Evolutionary conservation across 64 coral and sea anemone species (phyloP).

Genomic region (Porites lutea): DNA sequence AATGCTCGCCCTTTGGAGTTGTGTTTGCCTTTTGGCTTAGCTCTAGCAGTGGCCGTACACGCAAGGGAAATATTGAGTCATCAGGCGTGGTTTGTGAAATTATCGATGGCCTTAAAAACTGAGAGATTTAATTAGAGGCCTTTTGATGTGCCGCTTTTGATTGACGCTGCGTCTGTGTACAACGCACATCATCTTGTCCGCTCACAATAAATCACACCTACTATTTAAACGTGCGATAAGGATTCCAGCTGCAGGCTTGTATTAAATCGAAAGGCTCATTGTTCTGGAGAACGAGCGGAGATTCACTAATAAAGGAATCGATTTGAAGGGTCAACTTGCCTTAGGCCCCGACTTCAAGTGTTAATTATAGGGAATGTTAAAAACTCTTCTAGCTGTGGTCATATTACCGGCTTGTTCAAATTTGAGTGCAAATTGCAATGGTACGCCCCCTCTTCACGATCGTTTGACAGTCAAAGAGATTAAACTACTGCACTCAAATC

Average conservation of each 20-base stretch:
- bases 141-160: conserved; percentile 78
- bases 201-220: conserved; percentile 75
- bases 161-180: conserved; percentile 37
- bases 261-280: conserved; percentile 63
- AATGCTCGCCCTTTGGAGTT: not conserved
- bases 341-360: conserved; percentile 46
- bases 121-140: conserved; percentile 70
- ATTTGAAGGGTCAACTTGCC: conserved; percentile 75
- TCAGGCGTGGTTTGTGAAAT: conserved; percentile 83
- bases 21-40: conserved; percentile 8
- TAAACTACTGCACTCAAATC: conserved; percentile 30
- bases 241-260: conserved; percentile 54
- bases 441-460: conserved; percentile 81
- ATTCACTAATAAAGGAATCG: conserved; percentile 49
- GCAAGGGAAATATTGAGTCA: conserved; percentile 52
- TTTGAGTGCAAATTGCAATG: conserved; percentile 85
- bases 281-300: conserved; percentile 43
- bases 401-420: conserved; percentile 73
- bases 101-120: conserved; percentile 79
- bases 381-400: conserved; percentile 56
- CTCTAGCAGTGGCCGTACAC: conserved; percentile 7
- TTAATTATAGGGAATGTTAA: conserved; percentile 81
- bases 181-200: conserved; percentile 44
- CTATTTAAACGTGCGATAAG: conserved; percentile 60
- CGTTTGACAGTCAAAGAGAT: conserved; percentile 64